Base-by-base conservation (phyloP, 2,797 vertebrate genomes). In the Psittacula derbiana region DNA sequence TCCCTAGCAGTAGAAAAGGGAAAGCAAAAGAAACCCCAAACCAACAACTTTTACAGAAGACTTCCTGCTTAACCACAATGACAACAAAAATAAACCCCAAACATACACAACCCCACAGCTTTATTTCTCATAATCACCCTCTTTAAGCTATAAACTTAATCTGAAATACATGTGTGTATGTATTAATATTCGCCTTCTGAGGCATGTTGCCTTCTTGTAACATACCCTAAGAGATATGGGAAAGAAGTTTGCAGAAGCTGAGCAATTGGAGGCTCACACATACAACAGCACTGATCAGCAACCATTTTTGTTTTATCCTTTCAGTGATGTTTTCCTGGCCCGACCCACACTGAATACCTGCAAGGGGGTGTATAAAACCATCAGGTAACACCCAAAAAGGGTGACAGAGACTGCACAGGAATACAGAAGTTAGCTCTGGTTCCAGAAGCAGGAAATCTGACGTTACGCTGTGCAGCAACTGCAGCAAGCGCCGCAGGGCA, bases 401-500 rank as follows among this genome's bases (percentile, higher is more conserved):
- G 24, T 21, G 28, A 60, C 16, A 47, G 21, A 27, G 3, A 43
- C n/a, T 0, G 0, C 16, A 46, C 2, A 44, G 57, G 57, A 74
- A 19, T 2, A 53, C 61, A 4, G 1, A 0, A 1, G 15, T 10
- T 36, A 11, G 4, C 41, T 61, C 24, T 2, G 1, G 28, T 58
- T 49, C 79, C 67, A 38, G 47, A 62, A 72, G 58, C 21, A 36
- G 41, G 36, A 75, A 71, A 46, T 24, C 12, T 21, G 8, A 4
- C 1, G 5, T 21, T 61, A 69, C 0, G 2, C 46, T 16, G 49
- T 0, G 2, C 0, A 1, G 20, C 60, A 80, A 40, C 33, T 7
- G 33, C 7, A 4, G 20, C 36, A 27, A 11, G 30, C 28, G 15
- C 15, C 21, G 18, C 38, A 65, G 40, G 14, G 44, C 44, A 80